Percentiles rank a stretch among this genome's conserved stretches.
Conservation (phyloP, 2,113 vertebrate species). For the Sebastes schlegelii region DNA sequence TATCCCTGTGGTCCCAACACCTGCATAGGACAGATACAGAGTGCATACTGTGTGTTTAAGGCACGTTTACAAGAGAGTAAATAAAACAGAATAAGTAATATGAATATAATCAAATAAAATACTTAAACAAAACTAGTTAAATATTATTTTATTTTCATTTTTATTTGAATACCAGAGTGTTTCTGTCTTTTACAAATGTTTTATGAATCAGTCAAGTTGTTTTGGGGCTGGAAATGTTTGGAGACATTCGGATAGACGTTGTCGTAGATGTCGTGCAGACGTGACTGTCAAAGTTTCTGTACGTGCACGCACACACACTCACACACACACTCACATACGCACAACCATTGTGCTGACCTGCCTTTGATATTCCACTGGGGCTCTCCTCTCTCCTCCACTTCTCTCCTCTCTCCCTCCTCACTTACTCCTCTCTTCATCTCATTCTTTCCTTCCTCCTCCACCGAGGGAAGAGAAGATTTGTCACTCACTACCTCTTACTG, state of each 20-base stretch:
- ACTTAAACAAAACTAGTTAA: too few relatives aligned
- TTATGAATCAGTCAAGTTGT: constrained; percentile 5
- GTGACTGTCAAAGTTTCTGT: constrained; percentile 19
- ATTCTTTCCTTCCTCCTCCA: constrained; percentile 62
- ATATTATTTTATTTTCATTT: not conserved
- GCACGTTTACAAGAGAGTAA: too few relatives aligned
- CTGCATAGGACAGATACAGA: too few relatives aligned
- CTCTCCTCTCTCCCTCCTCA: constrained; percentile 71
- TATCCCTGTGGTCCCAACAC: too few relatives aligned
- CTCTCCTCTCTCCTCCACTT: constrained; percentile 63
- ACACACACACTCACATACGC: constrained; percentile 23
- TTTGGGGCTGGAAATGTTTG: not conserved
- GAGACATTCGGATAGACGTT: not conserved
- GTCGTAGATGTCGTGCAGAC: not conserved
- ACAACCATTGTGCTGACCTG: constrained; percentile 79
- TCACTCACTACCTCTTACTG: constrained; percentile 60
- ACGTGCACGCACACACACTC: constrained; percentile 2
- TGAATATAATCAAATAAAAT: too few relatives aligned
- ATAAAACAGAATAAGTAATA: too few relatives aligned
- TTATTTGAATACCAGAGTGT: not conserved
- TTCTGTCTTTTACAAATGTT: not conserved
- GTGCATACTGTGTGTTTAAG: too few relatives aligned
- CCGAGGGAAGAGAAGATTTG: constrained; percentile 54
- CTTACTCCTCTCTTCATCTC: constrained; percentile 66
- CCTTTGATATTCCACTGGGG: constrained; percentile 79